A percentile compares a stretch with the other conserved stretches of the same genome.
Conservation (phyloP, 2,113 vertebrate genomes). For the Phaethon lepturus region DNA sequence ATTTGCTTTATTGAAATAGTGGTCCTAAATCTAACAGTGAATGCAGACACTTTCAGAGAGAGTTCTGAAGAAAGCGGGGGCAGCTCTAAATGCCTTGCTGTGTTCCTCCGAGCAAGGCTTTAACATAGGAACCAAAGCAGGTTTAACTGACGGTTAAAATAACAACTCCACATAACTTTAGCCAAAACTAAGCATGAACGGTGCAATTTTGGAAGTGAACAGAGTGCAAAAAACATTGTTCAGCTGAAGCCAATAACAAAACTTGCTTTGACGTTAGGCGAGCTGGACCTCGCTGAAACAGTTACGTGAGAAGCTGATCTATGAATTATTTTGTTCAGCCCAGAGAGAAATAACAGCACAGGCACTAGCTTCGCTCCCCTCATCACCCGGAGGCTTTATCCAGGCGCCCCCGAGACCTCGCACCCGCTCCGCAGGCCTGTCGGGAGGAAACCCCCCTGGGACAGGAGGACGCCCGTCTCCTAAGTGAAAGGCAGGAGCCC, state of each 20-base stretch:
- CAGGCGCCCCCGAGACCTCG: background rate
- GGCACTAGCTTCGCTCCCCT: background rate
- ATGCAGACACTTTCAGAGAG: background rate
- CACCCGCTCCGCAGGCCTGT: fast-evolving
- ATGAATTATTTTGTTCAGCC: background rate
- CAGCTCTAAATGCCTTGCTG: background rate
- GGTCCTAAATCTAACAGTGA: background rate
- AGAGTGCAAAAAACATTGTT: background rate
- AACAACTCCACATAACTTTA: background rate
- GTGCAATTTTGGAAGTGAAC: background rate
- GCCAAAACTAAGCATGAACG: background rate
- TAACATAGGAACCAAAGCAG: background rate
- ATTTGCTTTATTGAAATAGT: background rate
- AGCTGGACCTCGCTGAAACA: background rate
- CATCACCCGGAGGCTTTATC: fast-evolving
- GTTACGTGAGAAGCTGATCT: background rate
- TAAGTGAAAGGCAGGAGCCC: background rate
- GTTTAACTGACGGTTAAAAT: background rate
- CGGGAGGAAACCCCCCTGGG: fast-evolving
- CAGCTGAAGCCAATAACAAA: background rate
- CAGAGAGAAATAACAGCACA: background rate
- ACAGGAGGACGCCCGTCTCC: background rate
- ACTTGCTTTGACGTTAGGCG: background rate
- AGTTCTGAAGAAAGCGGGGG: background rate
- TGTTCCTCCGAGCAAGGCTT: background rate